Evolutionary conservation across 2,113 vertebrate species (phyloP).

Genomic region (Ammodytes marinus): DNA sequence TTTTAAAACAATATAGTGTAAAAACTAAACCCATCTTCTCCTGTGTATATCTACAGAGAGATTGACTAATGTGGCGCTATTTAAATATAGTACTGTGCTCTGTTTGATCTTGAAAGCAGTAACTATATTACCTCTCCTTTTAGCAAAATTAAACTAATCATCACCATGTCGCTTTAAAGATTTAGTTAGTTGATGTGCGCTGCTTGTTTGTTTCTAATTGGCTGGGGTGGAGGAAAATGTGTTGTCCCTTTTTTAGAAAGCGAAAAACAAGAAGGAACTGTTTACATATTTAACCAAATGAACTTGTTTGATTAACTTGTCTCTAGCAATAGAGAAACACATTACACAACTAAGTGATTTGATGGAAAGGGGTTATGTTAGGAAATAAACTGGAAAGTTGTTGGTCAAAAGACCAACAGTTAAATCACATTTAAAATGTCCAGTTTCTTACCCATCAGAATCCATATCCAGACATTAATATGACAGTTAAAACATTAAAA

Average conservation of each 20-base stretch:
- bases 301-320: background rate
- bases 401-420: background rate
- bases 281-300: background rate
- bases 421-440: background rate
- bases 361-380: background rate
- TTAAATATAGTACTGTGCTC: background rate
- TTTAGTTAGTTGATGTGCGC: background rate
- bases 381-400: background rate
- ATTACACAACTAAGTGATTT: background rate
- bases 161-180: constrained; percentile 8
- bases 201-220: background rate
- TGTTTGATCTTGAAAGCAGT: background rate
- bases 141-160: background rate
- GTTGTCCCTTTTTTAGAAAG: background rate
- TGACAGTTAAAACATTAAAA: background rate
- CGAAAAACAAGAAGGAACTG: background rate
- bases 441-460: background rate
- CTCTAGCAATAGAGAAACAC: background rate
- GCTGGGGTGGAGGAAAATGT: background rate
- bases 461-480: background rate
- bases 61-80: background rate
- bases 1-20: background rate
- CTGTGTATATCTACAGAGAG: background rate
- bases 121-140: background rate
- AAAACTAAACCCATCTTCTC: constrained; percentile 3